phyloP scores from a whole-genome alignment of 2,888 invertebrate genomes.

The Eupelmus urozonus region DNA sequence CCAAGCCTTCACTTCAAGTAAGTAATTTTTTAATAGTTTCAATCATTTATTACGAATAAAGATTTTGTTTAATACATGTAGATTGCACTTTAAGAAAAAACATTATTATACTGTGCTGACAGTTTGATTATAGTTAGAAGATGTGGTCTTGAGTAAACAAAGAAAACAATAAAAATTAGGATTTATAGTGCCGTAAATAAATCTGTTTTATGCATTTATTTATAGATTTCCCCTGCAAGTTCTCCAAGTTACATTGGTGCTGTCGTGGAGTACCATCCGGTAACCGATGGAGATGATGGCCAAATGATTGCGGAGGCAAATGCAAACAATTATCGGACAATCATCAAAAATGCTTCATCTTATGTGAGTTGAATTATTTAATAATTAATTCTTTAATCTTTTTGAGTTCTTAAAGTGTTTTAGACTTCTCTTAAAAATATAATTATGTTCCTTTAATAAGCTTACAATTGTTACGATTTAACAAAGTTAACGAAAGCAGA shows the following conservation, averaged over 20 bases:
- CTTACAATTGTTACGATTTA: no score
- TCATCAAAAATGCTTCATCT: slow-evolving; percentile 62
- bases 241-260: slow-evolving; percentile 65
- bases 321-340: slow-evolving; percentile 58
- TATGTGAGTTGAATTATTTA: slow-evolving; percentile 63
- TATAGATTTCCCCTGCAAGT: background rate
- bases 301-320: slow-evolving; percentile 46
- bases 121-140: background rate
- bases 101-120: background rate
- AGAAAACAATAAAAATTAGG: background rate
- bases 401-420: no score
- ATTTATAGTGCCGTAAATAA: background rate
- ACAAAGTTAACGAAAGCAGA: no score
- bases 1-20: slow-evolving; percentile 24
- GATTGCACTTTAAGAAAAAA: background rate
- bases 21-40: background rate
- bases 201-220: background rate
- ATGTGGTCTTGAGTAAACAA: background rate
- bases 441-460: no score
- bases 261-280: slow-evolving; percentile 67
- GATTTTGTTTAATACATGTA: background rate
- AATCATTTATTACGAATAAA: background rate
- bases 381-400: no score
- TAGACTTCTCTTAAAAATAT: no score
- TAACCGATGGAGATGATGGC: slow-evolving; percentile 54